Evolutionary conservation across 1,140 invertebrate genomes (phyloP), one percentile per base, ranked within the genome.

Genomic region (Drosophila varians): DNA sequence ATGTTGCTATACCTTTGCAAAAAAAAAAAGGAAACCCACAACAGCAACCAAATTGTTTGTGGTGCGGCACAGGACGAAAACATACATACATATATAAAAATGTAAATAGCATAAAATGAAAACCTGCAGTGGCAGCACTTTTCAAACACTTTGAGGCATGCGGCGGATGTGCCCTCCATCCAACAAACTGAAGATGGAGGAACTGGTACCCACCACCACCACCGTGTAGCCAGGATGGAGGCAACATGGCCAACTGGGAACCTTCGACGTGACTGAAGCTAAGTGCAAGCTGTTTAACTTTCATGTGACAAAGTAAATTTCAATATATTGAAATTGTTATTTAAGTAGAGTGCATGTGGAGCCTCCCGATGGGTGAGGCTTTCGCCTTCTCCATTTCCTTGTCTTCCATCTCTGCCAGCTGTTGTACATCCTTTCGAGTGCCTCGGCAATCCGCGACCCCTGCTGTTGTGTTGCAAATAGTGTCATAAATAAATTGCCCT

Each of bases 301-400:
- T 78, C 77, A 87, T 87, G 83, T 88, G 83, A 88, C 77, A 88
- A 87, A 87, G 77, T 87, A 87, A 87, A 87, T 88, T 87, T 88
- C 82, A 87, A 87, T 87, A 87, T 87, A 87, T 87, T 87, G 82
- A 87, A 87, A 87, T 88, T 82, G 83, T 87, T 88, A 87, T 87
- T 87, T 88, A 82, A 87, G 80, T 80, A 86, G 80, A 82, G 83
- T 87, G 82, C 74, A 77, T 57, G 62, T 83, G 74, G 65, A 38
- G 36, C 36, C 36, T 31, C 28, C 36, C n/a, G 11, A 8, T 12
- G 36, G 36, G 36, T 38, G 36, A 38, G 36, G 36, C 5, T 31
- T 31, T 11, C n/a, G 28, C 28, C 9, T 31, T 11, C 28, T 4
- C 28, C 28, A 31, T 31, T 31, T 31, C 11, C 28, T 31, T 31